Base-by-base conservation (phyloP, 1,140 invertebrate genomes). In the Rhizoglyphus robini region DNA sequence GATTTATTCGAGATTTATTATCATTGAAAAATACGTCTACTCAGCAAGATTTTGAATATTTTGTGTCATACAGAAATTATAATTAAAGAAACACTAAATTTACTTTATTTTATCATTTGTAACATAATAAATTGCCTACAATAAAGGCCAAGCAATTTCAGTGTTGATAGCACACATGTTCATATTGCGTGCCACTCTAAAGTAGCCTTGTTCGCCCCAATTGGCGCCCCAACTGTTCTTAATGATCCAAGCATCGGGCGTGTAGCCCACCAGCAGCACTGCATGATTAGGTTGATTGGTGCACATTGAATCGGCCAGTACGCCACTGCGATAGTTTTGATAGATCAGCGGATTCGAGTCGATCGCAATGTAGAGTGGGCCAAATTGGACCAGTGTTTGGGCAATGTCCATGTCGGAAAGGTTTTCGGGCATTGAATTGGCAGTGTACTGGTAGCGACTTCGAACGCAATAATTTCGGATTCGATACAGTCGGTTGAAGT, bases 191-290 rank as follows among this genome's bases (percentile, higher is more conserved):
- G 36, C 36, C 18, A 41, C 36, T 11, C 36, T 8, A 41, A 41
- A 41, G 36, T 41, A 41, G 8, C 36, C 36, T 20, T 72, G 27
- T 60, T 71, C 66, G 54, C 79, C 79, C 78, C 78, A 80, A 3
- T 61, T 61, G 18, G 58, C 49, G 4, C 87, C 57, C 57, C 57
- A 59, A 38, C 57, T 59, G 25, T 59, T 59, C 25, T 59, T 59
- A 38, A 59, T 59, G 25, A 59, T 59, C 57, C 57, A 59, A 8
- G 30, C 34, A 38, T 59, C 34, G 4, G 30, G 30, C 23, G 57
- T 31, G 31, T 59, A 59, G 25, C 57, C 57, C 20, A 59, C 57
- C 57, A 59, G 25, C 30, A 59, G 25, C 5, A 59, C 57, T 8
- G 57, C 57, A 20, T 59, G 57, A 38, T 59, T 59, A 20, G 25